Evolutionary conservation across 2,797 vertebrate species (phyloP).

Genomic region (Gymnothorax javanicus): DNA sequence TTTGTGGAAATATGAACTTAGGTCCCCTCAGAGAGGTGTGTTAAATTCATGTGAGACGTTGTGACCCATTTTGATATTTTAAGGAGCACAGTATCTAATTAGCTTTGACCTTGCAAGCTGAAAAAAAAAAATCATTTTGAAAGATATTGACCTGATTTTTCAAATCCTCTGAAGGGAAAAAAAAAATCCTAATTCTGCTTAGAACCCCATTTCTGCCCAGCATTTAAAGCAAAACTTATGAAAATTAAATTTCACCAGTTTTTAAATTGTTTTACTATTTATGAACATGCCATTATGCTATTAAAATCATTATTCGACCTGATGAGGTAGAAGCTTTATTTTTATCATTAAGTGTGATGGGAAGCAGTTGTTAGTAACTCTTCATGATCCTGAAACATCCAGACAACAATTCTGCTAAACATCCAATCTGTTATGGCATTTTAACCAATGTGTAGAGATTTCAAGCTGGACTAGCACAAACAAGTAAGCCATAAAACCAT

Average conservation of each 20-base stretch:
- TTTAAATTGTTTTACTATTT: background rate
- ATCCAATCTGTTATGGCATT: background rate
- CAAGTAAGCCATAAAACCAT: background rate
- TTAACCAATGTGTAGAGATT: background rate
- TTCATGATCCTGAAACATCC: background rate
- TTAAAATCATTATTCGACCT: background rate
- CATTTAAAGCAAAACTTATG: background rate
- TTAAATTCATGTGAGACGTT: conserved; percentile 7
- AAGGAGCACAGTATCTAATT: conserved; percentile 44
- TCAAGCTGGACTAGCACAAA: background rate
- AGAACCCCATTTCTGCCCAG: conserved; percentile 1
- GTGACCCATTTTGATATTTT: conserved; percentile 54
- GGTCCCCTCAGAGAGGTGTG: background rate
- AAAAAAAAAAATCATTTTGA: conserved; percentile 40
- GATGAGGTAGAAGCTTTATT: background rate
- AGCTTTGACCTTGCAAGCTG: conserved; percentile 47
- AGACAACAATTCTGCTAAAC: background rate
- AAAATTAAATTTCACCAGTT: background rate
- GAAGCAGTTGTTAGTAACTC: background rate
- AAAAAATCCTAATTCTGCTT: conserved; percentile 1
- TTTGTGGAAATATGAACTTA: background rate
- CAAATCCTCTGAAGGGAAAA: conserved; percentile 14
- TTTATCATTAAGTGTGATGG: background rate
- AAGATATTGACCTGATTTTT: conserved; percentile 51
- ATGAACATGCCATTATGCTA: background rate